Conservation (phyloP, 1,140 invertebrate genomes). For the Antheraea mylitta region DNA sequence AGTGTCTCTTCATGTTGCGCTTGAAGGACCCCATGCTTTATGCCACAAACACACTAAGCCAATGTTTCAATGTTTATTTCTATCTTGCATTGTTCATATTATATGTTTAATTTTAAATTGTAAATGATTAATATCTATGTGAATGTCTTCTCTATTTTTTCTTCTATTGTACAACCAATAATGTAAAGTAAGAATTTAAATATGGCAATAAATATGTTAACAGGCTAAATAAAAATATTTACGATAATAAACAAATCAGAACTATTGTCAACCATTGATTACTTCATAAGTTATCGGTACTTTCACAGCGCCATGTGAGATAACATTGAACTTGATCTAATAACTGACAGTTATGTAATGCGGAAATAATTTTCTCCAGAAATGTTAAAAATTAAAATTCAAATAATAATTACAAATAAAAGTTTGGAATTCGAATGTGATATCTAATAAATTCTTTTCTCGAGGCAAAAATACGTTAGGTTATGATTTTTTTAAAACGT, state of each 20-base stretch:
- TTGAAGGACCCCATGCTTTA: no score
- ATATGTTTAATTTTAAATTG: no score
- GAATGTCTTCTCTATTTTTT: no score
- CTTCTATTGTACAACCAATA: no score
- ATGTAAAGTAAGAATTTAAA: no score
- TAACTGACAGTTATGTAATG: constrained; percentile 54
- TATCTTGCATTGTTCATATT: no score
- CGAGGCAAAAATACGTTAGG: background rate
- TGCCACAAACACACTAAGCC: no score
- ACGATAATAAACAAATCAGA: background rate
- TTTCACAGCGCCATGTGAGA: background rate
- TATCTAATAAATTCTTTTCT: background rate
- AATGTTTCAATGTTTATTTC: no score
- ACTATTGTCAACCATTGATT: background rate
- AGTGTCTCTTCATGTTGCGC: no score
- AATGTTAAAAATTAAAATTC: background rate
- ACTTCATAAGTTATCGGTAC: background rate
- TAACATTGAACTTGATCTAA: constrained; percentile 29
- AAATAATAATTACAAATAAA: background rate
- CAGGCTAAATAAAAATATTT: background rate
- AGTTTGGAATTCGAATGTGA: background rate
- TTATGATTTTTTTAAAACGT: constrained; percentile 15
- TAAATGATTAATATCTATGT: no score
- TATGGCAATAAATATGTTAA: background rate
- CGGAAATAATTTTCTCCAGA: constrained; percentile 9